phyloP scores from a whole-genome alignment of 2,888 invertebrate species.

The Leucophora obtusa region DNA sequence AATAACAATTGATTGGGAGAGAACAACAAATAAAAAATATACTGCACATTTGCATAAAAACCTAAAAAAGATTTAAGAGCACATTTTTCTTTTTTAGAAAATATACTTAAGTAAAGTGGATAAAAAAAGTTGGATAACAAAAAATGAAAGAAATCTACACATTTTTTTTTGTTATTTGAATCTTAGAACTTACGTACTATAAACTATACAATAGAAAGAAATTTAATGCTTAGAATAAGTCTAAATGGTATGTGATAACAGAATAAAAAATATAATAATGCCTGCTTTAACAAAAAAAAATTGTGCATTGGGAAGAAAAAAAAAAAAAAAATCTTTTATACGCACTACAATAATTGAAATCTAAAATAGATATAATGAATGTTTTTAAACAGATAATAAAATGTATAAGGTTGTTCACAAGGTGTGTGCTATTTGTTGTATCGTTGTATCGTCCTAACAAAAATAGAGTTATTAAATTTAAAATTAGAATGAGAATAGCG shows the following conservation, averaged over 20 bases:
- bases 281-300: conserved; percentile 5
- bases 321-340: conserved; percentile 20
- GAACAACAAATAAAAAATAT: conserved; percentile 24
- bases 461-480: no score
- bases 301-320: background rate
- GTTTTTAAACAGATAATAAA: background rate
- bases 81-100: conserved; percentile 33
- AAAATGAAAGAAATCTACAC: conserved; percentile 51
- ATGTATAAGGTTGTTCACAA: no score
- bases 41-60: conserved; percentile 55
- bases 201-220: conserved; percentile 2
- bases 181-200: conserved; percentile 19
- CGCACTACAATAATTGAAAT: conserved; percentile 44
- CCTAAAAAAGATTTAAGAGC: conserved; percentile 55
- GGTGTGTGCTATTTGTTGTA: no score
- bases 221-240: conserved; percentile 26
- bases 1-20: conserved; percentile 55
- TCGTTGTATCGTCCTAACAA: no score
- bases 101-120: conserved; percentile 58
- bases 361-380: background rate
- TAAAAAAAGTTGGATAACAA: conserved; percentile 50
- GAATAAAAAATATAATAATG: conserved; percentile 35
- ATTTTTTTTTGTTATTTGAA: conserved; percentile 47
- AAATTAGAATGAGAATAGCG: no score
- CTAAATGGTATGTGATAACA: conserved; percentile 34